Evolutionary conservation across 1,140 invertebrate species (phyloP).

Genomic region (Rhopalosiphum padi): DNA sequence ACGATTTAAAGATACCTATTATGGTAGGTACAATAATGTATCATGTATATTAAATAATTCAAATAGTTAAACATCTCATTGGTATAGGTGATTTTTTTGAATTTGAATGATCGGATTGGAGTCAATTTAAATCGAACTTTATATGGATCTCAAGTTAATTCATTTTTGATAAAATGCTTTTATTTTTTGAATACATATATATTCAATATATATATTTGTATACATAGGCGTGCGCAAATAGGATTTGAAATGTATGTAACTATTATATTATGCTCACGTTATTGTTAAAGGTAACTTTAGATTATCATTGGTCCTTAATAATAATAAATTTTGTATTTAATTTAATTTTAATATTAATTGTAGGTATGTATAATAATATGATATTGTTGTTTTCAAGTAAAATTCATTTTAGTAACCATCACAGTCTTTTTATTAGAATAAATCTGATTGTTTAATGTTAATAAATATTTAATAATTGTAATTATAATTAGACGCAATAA

Average conservation of each 20-base stretch:
- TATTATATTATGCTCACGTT: not conserved
- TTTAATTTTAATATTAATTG: constrained; percentile 5
- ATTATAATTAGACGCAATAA: not conserved
- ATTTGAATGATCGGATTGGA: not conserved
- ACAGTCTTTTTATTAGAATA: constrained; percentile 38
- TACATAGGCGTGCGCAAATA: constrained; percentile 40
- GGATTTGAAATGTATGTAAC: not conserved
- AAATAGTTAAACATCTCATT: constrained; percentile 1
- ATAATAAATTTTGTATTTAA: not conserved
- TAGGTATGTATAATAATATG: constrained; percentile 5
- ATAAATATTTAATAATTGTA: not conserved
- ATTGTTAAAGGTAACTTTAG: constrained; percentile 18
- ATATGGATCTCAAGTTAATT: constrained; percentile 3
- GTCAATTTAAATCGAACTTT: constrained; percentile 15
- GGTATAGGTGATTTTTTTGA: not conserved
- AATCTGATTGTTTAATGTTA: constrained; percentile 6
- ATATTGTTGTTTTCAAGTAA: not conserved
- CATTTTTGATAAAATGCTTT: not conserved
- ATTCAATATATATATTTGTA: not conserved
- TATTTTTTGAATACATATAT: not conserved
- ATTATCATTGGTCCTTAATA: constrained; percentile 34
- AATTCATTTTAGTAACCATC: constrained; percentile 29
- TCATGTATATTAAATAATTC: not conserved
- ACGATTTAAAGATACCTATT: not conserved
- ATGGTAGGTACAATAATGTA: not conserved